phyloP scores from a whole-genome alignment of 1,140 invertebrate species.

The Portunus trituberculatus region DNA sequence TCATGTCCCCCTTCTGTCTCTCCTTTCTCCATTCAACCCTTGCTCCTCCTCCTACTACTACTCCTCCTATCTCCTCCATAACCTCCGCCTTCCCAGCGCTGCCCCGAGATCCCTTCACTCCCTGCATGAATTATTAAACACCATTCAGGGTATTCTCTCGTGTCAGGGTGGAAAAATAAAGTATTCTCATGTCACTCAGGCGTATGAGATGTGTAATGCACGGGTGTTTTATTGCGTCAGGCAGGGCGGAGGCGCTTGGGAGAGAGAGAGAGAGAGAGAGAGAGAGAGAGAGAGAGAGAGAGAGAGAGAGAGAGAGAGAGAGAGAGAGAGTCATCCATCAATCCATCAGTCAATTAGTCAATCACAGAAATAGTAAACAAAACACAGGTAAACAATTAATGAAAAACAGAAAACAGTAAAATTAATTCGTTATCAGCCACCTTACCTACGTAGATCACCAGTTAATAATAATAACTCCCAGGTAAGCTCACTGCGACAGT shows the following conservation, averaged over 20 bases:
- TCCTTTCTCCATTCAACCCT: no score
- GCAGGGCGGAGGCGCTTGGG: neutral
- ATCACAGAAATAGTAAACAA: no score
- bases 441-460: neutral
- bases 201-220: neutral
- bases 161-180: neutral
- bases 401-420: no score
- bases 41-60: no score
- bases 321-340: neutral
- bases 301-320: slow-evolving; percentile 20
- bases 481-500: neutral
- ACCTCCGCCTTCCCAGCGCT: no score
- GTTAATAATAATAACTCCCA: neutral
- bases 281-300: slow-evolving; percentile 20
- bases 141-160: neutral
- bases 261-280: neutral
- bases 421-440: no score
- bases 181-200: neutral
- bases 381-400: no score
- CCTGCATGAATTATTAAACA: slow-evolving; percentile 2
- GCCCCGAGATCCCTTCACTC: no score
- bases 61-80: neutral
- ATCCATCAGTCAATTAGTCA: no score
- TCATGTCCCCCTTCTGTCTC: no score
- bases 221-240: neutral